These are phyloP conservation scores for Cygnus atratus DNA, from an alignment of 2,113 vertebrate genomes.

Conservation along the genomic window DNA sequence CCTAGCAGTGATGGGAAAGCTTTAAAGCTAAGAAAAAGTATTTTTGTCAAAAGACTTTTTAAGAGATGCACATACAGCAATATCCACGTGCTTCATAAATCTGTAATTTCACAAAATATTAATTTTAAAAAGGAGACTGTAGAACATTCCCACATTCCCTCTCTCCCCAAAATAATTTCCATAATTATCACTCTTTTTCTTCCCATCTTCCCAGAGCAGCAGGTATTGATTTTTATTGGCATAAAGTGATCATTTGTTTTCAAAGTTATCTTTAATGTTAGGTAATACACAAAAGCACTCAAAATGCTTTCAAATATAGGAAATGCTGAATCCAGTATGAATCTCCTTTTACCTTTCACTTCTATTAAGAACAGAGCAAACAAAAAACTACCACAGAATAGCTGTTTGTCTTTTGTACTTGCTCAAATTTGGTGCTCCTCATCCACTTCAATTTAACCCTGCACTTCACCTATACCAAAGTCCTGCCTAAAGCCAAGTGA, in stretches of 20 bases:
- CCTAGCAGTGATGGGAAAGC: not conserved
- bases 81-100: not conserved
- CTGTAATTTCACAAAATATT: not conserved
- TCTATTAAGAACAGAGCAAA: not conserved
- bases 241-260: not conserved
- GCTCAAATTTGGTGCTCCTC: not conserved
- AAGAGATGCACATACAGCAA: not conserved
- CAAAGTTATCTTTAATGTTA: not conserved
- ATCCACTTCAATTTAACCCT: not conserved
- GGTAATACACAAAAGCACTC: not conserved
- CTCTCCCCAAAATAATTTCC: not conserved
- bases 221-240: not conserved
- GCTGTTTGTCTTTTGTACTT: not conserved
- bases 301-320: not conserved
- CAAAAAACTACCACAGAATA: not conserved
- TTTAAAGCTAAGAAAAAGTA: not conserved
- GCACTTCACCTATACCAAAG: not conserved
- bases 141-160: not conserved
- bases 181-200: not conserved
- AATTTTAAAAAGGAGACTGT: not conserved
- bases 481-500: not conserved
- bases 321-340: not conserved
- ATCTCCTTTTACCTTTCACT: not conserved
- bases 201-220: not conserved
- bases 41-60: not conserved